A percentile compares a stretch with the other conserved stretches of the same genome.
These are phyloP conservation scores for Marasmarcha lunaedactyla DNA, from an alignment of 2,888 invertebrate genomes.

Conservation along the genomic window DNA sequence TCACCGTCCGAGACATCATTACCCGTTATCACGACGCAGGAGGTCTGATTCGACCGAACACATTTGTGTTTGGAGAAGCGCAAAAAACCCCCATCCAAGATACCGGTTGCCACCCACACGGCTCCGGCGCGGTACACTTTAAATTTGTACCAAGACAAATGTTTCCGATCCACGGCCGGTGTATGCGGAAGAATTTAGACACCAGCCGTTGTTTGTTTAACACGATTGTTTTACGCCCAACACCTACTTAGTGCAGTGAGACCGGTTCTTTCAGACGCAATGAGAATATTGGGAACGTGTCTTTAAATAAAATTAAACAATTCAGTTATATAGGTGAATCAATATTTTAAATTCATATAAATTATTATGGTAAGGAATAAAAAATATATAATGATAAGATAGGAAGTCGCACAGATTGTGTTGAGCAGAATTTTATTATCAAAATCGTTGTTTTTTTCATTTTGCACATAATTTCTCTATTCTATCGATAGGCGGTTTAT, in stretches of 20 bases:
- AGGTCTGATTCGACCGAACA: slow-evolving; percentile 44
- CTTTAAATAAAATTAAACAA: too few relatives aligned
- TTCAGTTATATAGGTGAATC: too few relatives aligned
- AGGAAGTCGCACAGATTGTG: too few relatives aligned
- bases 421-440: too few relatives aligned
- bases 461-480: too few relatives aligned
- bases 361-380: too few relatives aligned
- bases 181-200: slow-evolving; percentile 30
- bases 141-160: slow-evolving; percentile 25
- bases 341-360: too few relatives aligned
- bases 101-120: slow-evolving; percentile 46
- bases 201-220: slow-evolving; percentile 12
- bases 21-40: slow-evolving; percentile 30
- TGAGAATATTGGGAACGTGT: neutral
- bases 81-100: slow-evolving; percentile 29
- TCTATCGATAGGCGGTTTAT: too few relatives aligned
- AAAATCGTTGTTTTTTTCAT: too few relatives aligned
- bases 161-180: slow-evolving; percentile 18
- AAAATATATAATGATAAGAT: too few relatives aligned
- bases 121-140: slow-evolving; percentile 34
- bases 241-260: neutral
- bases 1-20: too few relatives aligned
- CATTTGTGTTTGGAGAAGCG: slow-evolving; percentile 32
- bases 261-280: neutral
- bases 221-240: slow-evolving; percentile 2